Base-by-base conservation (phyloP, 2,888 invertebrate species). In the Apeira syringaria region DNA sequence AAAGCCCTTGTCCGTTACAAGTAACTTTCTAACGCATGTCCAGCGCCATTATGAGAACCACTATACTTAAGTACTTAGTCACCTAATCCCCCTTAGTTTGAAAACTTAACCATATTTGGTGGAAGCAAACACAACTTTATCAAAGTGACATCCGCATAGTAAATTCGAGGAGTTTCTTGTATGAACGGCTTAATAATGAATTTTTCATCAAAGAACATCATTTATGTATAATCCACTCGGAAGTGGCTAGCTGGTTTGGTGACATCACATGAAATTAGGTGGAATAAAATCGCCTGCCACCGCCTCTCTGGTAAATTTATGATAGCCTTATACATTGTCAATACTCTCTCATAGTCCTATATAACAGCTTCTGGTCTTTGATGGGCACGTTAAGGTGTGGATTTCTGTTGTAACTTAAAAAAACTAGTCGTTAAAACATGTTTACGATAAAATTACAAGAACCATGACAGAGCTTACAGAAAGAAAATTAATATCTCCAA, bases 181-280 rank as follows among this genome's bases (percentile, higher is more conserved):
- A 7, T 5, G 29, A 31, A 8, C 28, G 47, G 30, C 33, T 39
- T 46, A 27, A 45, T 31, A 47, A 51, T 52, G 43, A 47, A 50
- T 55, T 50, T 52, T 57, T 49, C 47, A 50, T 50, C 34, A 38
- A 28, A 11, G 5, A 18, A 11, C 28, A 31, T 47, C 49, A 50
- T 45, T 47, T 56, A 54, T 57, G 50, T 53, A 53, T 55, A 49
- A 39, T 47, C 18, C 32, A 39, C 35, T 36, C 12, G 10, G 34
- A 43, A 43, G 30, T 44, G 32, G 25, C 26, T 37, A 15, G 25
- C 11, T 1, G 24, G 11, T 20, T 31, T 22, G 34, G 31, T 34
- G 42, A 11, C 24, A 39, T 42, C 30, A 48, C 30, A 44, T 31
- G 10, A 32, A 35, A 28, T 12, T 27, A 10, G 12, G n/a, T n/a